These are phyloP conservation scores for Harpagoxenus sublaevis DNA, from an alignment of 2,888 invertebrate species.

Conservation along the genomic window DNA sequence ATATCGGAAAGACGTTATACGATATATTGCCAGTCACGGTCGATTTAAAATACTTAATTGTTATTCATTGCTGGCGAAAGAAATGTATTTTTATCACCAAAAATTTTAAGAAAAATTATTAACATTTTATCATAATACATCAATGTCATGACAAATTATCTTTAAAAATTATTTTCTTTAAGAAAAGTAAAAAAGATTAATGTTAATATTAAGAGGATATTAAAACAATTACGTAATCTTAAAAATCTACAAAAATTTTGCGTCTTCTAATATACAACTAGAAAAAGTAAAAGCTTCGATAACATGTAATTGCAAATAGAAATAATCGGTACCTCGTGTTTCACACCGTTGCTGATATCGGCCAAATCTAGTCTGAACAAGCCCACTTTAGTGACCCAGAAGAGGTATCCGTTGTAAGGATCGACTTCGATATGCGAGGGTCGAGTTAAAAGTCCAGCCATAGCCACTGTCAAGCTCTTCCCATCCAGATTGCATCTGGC, in stretches of 20 bases:
- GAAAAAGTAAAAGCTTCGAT: background rate
- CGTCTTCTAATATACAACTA: background rate
- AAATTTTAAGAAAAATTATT: background rate
- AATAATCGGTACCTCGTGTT: slow-evolving; percentile 87
- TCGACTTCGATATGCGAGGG: slow-evolving; percentile 95
- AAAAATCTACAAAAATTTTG: background rate
- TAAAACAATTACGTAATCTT: background rate
- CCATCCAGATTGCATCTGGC: slow-evolving; percentile 92
- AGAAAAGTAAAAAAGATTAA: background rate
- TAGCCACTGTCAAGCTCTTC: slow-evolving; percentile 90
- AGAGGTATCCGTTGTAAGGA: slow-evolving; percentile 97
- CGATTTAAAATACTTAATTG: too few relatives aligned
- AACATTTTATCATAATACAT: background rate
- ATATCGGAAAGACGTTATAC: too few relatives aligned
- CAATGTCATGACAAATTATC: background rate
- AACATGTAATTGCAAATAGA: background rate
- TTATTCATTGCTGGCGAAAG: too few relatives aligned
- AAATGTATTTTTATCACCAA: background rate
- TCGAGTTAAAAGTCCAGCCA: slow-evolving; percentile 90
- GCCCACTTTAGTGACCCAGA: slow-evolving; percentile 91
- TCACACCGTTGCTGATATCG: slow-evolving; percentile 92
- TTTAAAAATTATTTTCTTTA: slow-evolving; percentile 15
- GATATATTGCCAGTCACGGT: too few relatives aligned
- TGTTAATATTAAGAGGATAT: background rate
- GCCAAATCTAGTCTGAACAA: slow-evolving; percentile 92